Base-by-base conservation (phyloP, 2,113 vertebrate species). In the Aythya baeri region DNA sequence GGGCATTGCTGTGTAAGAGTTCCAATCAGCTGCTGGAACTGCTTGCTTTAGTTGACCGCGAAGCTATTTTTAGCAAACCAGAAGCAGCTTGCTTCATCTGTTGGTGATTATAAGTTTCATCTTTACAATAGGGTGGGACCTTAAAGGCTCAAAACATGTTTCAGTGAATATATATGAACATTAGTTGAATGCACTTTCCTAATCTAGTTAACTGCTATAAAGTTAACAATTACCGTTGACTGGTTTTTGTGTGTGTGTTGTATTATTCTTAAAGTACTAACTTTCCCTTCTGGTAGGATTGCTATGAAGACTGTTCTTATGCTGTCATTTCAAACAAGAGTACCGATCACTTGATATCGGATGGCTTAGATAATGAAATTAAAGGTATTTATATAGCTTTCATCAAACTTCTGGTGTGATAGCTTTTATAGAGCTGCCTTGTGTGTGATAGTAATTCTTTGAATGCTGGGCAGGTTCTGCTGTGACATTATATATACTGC, bases 311-410 rank as follows among this genome's bases (percentile, higher is more conserved):
- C 74, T 94, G 91, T 54, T 87, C 97, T 70, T 96, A 96, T 94
- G 81, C 93, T 78, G 72, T 96, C 81, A 83, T 97, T 94, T 98
- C 98, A 94, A 98, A 95, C 95, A 98, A 97, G 93, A 97, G 90
- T 95, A 91, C 96, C 70, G 99, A 99, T 96, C 97, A 97, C 75
- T 94, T 98, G 79, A 94, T 97, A 95, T 94, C 98, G 61, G 98
- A 99, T 94, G 95, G 95, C 63, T 94, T 98, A 83, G 97, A 98
- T 80, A 95, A 97, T 79, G 95, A 98, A 93, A 97, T 98, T 17
- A 98, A 98, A 98, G 99, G 98, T 99, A 97, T 96, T 96, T 94
- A 73, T 94, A 20, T 83, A 93, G 90, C n/a, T 96, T 94, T 52
- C 8, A 18, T 95, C 7, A 36, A 78, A 91, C 65, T 8, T 71